These are phyloP conservation scores for Balaeniceps rex DNA, from an alignment of 2,113 vertebrate genomes.

Conservation along the genomic window DNA sequence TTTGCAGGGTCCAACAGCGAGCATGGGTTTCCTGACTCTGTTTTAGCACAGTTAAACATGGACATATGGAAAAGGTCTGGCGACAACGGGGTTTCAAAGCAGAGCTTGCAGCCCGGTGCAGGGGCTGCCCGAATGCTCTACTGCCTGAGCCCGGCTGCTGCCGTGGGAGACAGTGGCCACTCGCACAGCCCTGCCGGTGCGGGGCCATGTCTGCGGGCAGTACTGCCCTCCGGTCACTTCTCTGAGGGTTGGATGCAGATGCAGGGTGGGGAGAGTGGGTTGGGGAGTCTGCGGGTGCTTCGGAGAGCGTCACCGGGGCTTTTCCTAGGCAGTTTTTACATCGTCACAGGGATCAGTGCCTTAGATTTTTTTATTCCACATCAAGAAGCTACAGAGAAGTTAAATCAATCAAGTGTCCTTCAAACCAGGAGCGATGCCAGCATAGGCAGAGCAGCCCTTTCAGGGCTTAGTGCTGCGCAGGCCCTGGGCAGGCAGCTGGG, in stretches of 20 bases:
- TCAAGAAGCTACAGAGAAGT: neutral
- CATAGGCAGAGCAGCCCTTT: neutral
- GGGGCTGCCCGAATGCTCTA: neutral
- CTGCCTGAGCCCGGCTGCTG: neutral
- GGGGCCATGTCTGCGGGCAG: rapidly evolving
- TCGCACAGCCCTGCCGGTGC: rapidly evolving
- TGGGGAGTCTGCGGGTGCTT: neutral
- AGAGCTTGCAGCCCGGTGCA: rapidly evolving
- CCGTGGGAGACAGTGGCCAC: rapidly evolving
- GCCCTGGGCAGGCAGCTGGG: too few species aligned
- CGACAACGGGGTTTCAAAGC: rapidly evolving
- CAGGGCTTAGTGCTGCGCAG: rapidly evolving
- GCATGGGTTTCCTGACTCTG: rapidly evolving
- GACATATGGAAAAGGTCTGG: neutral
- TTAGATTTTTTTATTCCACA: neutral
- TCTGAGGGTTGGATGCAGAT: rapidly evolving
- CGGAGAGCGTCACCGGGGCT: rapidly evolving
- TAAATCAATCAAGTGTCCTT: neutral
- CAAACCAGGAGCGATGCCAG: neutral
- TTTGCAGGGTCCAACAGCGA: neutral
- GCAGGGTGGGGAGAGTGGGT: neutral
- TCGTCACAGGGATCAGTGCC: neutral
- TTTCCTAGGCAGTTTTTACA: neutral
- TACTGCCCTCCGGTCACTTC: rapidly evolving
- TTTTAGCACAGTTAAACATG: neutral